Percentiles rank a stretch among this genome's conserved stretches.
Conservation (phyloP, 2,797 vertebrate species). For the Syngnathus acus region DNA sequence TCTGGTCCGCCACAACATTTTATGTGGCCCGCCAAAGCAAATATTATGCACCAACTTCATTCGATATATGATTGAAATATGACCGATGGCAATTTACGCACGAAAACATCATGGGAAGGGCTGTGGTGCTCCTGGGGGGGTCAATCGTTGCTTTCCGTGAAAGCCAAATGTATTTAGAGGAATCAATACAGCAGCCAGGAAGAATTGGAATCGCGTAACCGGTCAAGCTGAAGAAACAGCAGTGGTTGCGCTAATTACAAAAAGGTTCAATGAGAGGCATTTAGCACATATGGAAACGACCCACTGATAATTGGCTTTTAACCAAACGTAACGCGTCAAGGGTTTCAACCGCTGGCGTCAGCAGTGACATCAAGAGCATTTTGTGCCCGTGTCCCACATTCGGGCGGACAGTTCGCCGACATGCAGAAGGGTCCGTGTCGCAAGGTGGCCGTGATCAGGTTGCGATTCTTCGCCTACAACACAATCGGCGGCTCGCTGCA, state of each 20-base stretch:
- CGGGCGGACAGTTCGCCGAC: neutral
- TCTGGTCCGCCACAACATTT: no score
- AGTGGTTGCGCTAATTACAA: conserved; percentile 30
- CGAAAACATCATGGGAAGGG: neutral
- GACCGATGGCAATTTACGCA: no score
- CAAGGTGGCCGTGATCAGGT: conserved; percentile 48
- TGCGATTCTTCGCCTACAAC: conserved; percentile 61
- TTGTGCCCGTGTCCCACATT: conserved; percentile 4
- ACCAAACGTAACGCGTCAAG: conserved; percentile 18
- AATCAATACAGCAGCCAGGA: conserved; percentile 39
- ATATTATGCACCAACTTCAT: no score
- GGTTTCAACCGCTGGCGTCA: conserved; percentile 34
- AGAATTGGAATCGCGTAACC: conserved; percentile 18
- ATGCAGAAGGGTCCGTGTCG: conserved; percentile 44
- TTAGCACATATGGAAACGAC: conserved; percentile 43
- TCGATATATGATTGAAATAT: no score
- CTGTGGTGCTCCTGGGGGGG: neutral
- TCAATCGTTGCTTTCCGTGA: neutral
- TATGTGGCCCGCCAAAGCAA: no score
- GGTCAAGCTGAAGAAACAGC: conserved; percentile 26
- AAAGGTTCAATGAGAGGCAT: no score
- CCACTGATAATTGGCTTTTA: conserved; percentile 40
- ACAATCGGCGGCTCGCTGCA: conserved; percentile 22
- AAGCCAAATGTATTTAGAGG: neutral
- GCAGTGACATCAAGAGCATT: conserved; percentile 30